These are phyloP conservation scores for Lanius ludovicianus DNA, from an alignment of 2,113 vertebrate species.

Conservation along the genomic window DNA sequence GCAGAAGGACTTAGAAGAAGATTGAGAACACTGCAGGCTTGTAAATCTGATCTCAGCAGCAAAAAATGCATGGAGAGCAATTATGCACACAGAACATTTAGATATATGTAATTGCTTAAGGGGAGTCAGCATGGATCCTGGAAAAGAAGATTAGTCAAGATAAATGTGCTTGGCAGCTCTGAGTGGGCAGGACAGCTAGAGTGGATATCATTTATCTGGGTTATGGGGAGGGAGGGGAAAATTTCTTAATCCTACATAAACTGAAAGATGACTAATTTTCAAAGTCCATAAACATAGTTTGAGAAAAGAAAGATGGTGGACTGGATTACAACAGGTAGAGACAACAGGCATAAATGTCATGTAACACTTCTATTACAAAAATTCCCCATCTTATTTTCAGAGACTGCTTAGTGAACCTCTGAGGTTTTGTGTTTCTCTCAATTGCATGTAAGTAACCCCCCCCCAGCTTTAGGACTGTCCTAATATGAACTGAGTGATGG, in stretches of 20 bases:
- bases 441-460: neutral
- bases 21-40: neutral
- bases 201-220: conserved; percentile 5
- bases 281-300: conserved; percentile 1
- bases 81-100: conserved; percentile 43
- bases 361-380: neutral
- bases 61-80: conserved; percentile 43
- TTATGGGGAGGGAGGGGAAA: neutral
- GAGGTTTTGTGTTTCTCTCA: neutral
- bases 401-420: neutral
- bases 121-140: conserved; percentile 29
- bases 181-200: neutral
- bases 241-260: neutral
- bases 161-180: conserved; percentile 14
- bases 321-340: neutral
- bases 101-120: conserved; percentile 53
- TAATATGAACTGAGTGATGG: neutral
- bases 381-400: neutral
- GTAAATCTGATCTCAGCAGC: neutral
- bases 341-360: neutral
- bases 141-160: conserved; percentile 55
- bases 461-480: neutral
- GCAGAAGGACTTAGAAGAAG: neutral
- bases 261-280: conserved; percentile 9
- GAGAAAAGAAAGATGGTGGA: neutral